phyloP scores from a whole-genome alignment of 1,140 invertebrate species.

The Drosophila orena region DNA sequence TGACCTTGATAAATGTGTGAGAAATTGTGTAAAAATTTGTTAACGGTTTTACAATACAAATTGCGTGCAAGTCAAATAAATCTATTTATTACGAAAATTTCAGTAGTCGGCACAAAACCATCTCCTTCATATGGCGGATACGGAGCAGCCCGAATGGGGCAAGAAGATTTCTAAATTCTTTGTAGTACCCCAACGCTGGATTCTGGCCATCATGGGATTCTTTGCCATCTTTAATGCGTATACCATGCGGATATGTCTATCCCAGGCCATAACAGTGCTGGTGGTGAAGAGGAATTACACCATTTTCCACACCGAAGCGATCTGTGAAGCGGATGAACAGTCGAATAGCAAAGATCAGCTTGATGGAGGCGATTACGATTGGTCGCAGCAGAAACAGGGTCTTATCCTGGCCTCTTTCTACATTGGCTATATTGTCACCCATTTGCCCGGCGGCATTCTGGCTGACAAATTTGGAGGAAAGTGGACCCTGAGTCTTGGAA shows the following conservation, averaged over 20 bases:
- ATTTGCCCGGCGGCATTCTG: constrained; percentile 90
- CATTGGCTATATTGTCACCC: constrained; percentile 90
- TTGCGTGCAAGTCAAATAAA: too few species aligned
- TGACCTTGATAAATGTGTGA: too few species aligned
- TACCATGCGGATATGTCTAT: constrained; percentile 33
- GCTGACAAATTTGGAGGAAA: constrained; percentile 92
- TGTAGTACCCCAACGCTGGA: constrained; percentile 14
- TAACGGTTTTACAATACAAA: too few species aligned
- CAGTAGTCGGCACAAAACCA: too few species aligned
- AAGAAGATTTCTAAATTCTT: constrained; percentile 9
- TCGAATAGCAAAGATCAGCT: accelerated
- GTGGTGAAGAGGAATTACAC: neutral
- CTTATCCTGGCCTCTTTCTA: constrained; percentile 88
- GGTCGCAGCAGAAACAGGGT: constrained; percentile 39
- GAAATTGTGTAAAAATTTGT: too few species aligned
- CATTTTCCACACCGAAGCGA: neutral
- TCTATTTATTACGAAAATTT: neutral
- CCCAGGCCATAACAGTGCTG: constrained; percentile 38
- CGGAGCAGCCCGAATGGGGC: neutral
- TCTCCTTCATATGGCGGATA: neutral
- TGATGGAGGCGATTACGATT: constrained; percentile 7
- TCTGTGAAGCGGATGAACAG: neutral
- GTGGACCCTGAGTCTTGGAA: constrained; percentile 62
- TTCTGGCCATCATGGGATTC: constrained; percentile 34
- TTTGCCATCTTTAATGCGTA: constrained; percentile 31